Evolutionary conservation across 2,113 vertebrate genomes (phyloP).

Genomic region (Nothocercus nigrocapillus): DNA sequence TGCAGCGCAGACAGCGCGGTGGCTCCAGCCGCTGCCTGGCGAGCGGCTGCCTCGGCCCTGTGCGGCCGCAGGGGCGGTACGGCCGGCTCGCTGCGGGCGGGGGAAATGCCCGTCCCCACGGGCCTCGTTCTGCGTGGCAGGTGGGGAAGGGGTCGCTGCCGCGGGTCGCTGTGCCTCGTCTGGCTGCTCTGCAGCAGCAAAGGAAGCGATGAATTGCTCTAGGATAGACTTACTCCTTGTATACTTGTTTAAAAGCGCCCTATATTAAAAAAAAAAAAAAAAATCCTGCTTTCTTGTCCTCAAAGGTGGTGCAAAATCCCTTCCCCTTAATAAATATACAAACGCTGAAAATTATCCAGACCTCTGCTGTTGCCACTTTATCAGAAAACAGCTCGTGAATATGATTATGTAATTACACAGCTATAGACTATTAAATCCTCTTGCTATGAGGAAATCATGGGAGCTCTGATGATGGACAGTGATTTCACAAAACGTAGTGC

Average conservation of each 20-base stretch:
- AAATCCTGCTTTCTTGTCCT: neutral
- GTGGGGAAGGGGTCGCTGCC: neutral
- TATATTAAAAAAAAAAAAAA: neutral
- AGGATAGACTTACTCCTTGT: neutral
- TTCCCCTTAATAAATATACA: neutral
- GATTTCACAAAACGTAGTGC: neutral
- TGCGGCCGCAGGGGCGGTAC: neutral
- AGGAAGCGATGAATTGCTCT: neutral
- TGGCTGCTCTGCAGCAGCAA: neutral
- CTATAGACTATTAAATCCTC: neutral
- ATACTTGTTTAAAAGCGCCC: neutral
- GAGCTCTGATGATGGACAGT: neutral
- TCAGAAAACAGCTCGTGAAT: neutral
- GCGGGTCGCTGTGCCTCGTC: neutral
- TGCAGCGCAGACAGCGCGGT: rapidly evolving
- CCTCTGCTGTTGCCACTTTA: neutral
- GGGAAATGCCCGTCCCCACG: neutral
- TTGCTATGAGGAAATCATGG: neutral
- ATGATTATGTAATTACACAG: neutral
- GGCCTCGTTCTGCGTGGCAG: neutral
- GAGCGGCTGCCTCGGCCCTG: neutral
- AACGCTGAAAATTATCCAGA: neutral
- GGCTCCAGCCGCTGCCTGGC: neutral
- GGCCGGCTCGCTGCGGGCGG: neutral
- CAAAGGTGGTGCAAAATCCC: neutral